A percentile compares a stretch with the other conserved stretches of the same genome.
These are phyloP conservation scores for Drosophila melanogaster DNA, from an alignment of 1,140 invertebrate genomes.

Conservation along the genomic window DNA sequence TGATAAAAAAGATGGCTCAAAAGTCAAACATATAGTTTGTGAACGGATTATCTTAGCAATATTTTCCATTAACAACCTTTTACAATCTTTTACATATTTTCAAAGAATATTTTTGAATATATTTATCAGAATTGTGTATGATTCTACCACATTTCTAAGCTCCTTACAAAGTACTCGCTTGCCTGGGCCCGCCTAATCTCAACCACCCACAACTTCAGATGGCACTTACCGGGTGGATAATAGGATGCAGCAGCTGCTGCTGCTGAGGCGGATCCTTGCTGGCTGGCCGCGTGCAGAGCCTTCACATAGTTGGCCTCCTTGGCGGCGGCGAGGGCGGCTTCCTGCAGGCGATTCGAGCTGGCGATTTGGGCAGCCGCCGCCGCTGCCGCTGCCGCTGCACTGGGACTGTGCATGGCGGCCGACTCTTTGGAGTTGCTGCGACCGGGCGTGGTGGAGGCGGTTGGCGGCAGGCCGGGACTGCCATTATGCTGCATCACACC, in stretches of 20 bases:
- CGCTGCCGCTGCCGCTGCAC: conserved; percentile 49
- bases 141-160: neutral
- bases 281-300: conserved; percentile 85
- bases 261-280: conserved; percentile 85
- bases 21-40: too few relatives aligned
- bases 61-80: too few relatives aligned
- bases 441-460: conserved; percentile 29
- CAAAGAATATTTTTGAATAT: too few relatives aligned
- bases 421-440: conserved; percentile 83
- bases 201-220: neutral
- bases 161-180: neutral
- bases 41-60: too few relatives aligned
- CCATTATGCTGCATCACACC: conserved; percentile 51
- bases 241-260: conserved; percentile 57
- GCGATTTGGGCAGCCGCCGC: conserved; percentile 40
- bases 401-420: conserved; percentile 64
- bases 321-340: conserved; percentile 72
- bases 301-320: conserved; percentile 82
- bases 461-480: conserved; percentile 69
- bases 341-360: conserved; percentile 74
- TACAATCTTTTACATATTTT: too few relatives aligned
- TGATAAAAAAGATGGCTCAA: too few relatives aligned
- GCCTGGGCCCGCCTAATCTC: neutral
- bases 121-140: too few relatives aligned
- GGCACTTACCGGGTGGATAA: conserved; percentile 65